Evolutionary conservation across 2,113 vertebrate species (phyloP), one percentile per base, ranked within the genome.

Genomic region (Euleptes europaea): DNA sequence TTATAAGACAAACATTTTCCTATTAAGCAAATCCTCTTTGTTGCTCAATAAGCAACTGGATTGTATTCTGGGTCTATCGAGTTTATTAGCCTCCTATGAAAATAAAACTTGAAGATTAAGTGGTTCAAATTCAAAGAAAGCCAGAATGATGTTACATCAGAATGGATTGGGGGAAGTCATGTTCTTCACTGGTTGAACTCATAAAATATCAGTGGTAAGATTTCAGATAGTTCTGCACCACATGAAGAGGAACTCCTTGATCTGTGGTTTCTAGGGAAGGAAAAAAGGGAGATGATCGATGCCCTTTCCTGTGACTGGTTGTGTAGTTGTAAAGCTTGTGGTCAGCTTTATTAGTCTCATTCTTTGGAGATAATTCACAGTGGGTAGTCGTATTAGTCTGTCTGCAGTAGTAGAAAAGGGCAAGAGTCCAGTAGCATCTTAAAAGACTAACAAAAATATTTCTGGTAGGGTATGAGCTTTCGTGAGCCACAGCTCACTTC

Each of bases 71-170:
- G 78, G 19, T 4, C 31, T 84, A 13, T 90, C 14, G 83, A 67
- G 63, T 33, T 4, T 2, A 1, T 28, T 5, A 86, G 42, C 2
- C 13, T 0, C 0, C 44, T 33, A 74, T 60, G 85, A 82, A 44
- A 85, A 70, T 79, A 70, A 92, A 90, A 49, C 47, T 44, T 78
- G 42, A 8, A 79, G 1, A 40, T 65, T 83, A 80, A 81, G 38
- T 14, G 87, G 3, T 33, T 83, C 84, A 31, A 72, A 69, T 88
- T 92, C 82, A 89, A 84, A 87, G 60, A 54, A 92, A 91, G 54
- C 5, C 44, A 60, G n/a, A 86, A 51, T 35, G 84, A 82, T 88
- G 87, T 28, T 19, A 87, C 88, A 84, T 82, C 1, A 6, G 49
- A 80, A 31, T 88, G 70, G 17, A 85, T 51, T 51, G 81, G 54